Base-by-base conservation (phyloP, 1,140 invertebrate genomes). In the Orchesella cincta region DNA sequence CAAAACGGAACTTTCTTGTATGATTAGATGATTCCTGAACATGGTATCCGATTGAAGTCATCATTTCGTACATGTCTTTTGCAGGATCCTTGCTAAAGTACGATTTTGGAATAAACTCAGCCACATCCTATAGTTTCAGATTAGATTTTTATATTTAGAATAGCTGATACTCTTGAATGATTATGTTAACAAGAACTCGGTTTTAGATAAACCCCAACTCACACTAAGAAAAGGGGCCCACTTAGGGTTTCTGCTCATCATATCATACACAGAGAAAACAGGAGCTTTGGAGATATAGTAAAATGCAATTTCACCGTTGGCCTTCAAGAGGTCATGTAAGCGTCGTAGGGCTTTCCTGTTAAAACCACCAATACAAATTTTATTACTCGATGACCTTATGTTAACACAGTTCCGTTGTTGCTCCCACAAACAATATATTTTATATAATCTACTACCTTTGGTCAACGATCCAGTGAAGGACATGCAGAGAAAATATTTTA, bases 41-140 rank as follows among this genome's bases (percentile, higher is more conserved):
- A 1, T 87, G 83, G 82, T 93, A 94, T 0, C 93, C 93, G 16
- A 88, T 87, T 12, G 89, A 87, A 36, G 87, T 86, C 70, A 94
- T 85, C 26, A 91, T 84, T 74, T 88, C 86, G 52, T 87, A 86
- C 14, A 93, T 87, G 35, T 89, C 87, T 31, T 87, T 87, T 72
- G 89, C 88, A 0, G 92, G 90, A 82, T 92, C 88, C 62, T 85
- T 57, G 81, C 86, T 90, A 83, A 90, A 84, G 76, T 92, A 90
- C 78, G 91, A 89, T 0, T 89, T 89, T 0, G 91, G 90, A 29
- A 92, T 88, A 83, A 88, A 92, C 64, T 88, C 86, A 46, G 89
- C 86, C 1, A 89, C 86, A 84, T 92, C 89, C 81, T 86, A 79
- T n/a, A n/a, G n/a, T n/a, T n/a, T n/a, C n/a, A n/a, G n/a, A n/a